A percentile compares a stretch with the other conserved stretches of the same genome.
These are phyloP conservation scores for Pitta sordida DNA, from an alignment of 2,113 vertebrate genomes.

Conservation along the genomic window DNA sequence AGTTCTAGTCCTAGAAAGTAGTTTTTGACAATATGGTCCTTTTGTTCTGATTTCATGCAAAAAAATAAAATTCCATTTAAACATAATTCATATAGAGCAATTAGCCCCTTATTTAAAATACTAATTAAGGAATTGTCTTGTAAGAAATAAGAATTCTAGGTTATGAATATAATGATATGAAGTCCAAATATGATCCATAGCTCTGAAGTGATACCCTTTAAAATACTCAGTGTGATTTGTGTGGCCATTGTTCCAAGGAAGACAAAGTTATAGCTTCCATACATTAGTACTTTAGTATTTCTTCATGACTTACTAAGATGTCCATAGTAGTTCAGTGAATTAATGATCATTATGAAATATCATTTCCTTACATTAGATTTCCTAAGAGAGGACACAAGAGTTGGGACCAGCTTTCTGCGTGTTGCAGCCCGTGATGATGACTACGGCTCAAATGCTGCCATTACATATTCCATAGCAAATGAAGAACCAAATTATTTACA, in stretches of 20 bases:
- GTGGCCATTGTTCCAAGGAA: neutral
- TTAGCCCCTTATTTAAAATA: neutral
- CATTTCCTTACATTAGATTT: slow-evolving; percentile 74
- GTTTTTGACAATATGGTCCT: neutral
- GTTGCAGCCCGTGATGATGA: slow-evolving; percentile 86
- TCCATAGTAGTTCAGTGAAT: neutral
- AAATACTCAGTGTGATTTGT: neutral
- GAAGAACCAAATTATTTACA: slow-evolving; percentile 82
- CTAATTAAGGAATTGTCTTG: neutral
- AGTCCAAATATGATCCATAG: neutral
- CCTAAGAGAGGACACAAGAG: slow-evolving; percentile 83
- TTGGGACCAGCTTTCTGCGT: slow-evolving; percentile 86
- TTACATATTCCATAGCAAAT: slow-evolving; percentile 78
- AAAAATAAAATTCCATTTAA: neutral
- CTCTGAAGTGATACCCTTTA: neutral
- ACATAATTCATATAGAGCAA: neutral
- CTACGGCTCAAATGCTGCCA: slow-evolving; percentile 80
- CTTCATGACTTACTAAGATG: neutral
- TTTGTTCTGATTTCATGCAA: neutral
- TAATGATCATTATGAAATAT: neutral
- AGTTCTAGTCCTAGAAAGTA: neutral
- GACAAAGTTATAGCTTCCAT: neutral
- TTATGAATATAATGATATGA: neutral
- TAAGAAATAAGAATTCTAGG: neutral
- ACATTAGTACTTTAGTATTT: neutral